Conservation (phyloP, 92 coral and sea anemone species). For the Porites divaricata region DNA sequence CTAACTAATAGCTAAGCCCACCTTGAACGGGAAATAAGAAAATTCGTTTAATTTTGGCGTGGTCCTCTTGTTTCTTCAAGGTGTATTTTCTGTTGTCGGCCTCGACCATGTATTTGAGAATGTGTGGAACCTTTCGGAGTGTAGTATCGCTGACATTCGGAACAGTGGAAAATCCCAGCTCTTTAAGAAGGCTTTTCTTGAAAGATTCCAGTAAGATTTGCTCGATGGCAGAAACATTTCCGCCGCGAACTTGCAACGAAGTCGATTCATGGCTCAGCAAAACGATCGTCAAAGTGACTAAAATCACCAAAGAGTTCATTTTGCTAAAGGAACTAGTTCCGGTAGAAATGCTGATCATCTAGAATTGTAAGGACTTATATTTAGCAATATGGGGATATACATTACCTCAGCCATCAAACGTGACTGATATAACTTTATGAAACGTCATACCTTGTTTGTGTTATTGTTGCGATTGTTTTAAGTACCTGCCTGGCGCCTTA, state of each 20-base stretch:
- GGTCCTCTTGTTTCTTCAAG: neutral
- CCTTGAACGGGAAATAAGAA: constrained; percentile 25
- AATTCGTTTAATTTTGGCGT: constrained; percentile 7
- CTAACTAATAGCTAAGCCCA: neutral
- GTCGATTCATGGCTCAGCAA: constrained; percentile 1
- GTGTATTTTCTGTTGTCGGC: neutral
- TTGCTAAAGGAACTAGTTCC: neutral
- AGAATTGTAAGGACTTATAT: too few species aligned
- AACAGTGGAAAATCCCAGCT: constrained; percentile 24
- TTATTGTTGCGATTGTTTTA: too few species aligned
- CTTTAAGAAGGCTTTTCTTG: constrained; percentile 35
- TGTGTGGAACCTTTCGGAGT: constrained; percentile 19
- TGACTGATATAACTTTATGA: too few species aligned
- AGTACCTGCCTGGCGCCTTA: too few species aligned
- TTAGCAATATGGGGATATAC: too few species aligned
- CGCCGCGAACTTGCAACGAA: neutral
- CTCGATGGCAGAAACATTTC: constrained; percentile 7
- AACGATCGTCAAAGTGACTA: neutral
- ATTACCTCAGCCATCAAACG: too few species aligned
- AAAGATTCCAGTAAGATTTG: constrained; percentile 10
- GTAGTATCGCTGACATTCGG: constrained; percentile 4
- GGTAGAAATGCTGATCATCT: neutral
- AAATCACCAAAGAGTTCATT: constrained; percentile 30
- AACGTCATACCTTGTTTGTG: too few species aligned
- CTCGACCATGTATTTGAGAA: constrained; percentile 15